These are phyloP conservation scores for Drosophila aldrichi DNA, from an alignment of 2,888 invertebrate genomes.

Conservation along the genomic window DNA sequence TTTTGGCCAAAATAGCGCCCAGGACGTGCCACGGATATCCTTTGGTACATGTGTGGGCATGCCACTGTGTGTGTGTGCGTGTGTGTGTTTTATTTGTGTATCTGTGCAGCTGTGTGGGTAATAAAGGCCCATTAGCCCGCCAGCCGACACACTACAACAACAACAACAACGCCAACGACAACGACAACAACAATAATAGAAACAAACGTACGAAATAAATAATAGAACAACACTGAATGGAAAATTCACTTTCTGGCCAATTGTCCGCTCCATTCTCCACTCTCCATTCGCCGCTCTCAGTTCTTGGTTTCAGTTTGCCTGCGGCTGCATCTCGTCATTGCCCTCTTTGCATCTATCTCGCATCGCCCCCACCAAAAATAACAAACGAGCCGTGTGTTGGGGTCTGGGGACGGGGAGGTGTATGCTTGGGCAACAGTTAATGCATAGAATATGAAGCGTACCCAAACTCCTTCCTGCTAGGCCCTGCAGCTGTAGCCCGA, in stretches of 20 bases:
- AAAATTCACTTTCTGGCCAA: slow-evolving; percentile 68
- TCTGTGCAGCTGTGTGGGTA: slow-evolving; percentile 21
- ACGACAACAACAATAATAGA: slow-evolving; percentile 27
- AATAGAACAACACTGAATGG: slow-evolving; percentile 74
- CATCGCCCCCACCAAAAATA: slow-evolving; percentile 11
- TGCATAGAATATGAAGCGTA: slow-evolving; percentile 68
- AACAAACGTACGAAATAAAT: slow-evolving; percentile 66
- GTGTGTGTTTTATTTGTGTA: slow-evolving; percentile 13
- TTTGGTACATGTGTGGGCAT: slow-evolving; percentile 1
- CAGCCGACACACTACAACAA: slow-evolving; percentile 41
- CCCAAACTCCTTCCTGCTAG: slow-evolving; percentile 17
- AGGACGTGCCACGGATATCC: slow-evolving; percentile 31
- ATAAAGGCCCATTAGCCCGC: slow-evolving; percentile 66
- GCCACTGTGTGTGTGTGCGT: neutral
- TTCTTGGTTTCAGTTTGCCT: slow-evolving; percentile 33
- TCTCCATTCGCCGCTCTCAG: neutral
- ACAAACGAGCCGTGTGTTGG: slow-evolving; percentile 3
- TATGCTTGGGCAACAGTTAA: slow-evolving; percentile 61
- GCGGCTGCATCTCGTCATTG: slow-evolving; percentile 57
- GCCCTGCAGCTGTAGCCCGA: slow-evolving; percentile 54
- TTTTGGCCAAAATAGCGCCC: slow-evolving; percentile 43
- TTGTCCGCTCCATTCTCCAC: slow-evolving; percentile 25
- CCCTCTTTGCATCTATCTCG: slow-evolving; percentile 45
- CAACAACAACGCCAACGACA: too few relatives aligned
- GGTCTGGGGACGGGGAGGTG: neutral